Conservation (phyloP, 2,888 invertebrate genomes). For the Tenthredo distinguenda region DNA sequence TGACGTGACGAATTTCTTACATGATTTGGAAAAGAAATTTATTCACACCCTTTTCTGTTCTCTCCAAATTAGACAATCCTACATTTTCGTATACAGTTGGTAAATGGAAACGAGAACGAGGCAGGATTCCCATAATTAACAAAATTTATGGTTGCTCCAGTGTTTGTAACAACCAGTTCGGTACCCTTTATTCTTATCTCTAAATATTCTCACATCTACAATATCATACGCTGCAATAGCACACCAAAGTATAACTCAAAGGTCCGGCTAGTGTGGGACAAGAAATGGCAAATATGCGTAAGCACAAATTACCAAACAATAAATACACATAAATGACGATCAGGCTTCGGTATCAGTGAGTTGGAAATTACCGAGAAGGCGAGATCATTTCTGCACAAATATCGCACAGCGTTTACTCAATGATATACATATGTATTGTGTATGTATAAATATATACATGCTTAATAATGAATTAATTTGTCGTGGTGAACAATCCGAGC, state of each 20-base stretch:
- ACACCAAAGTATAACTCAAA: neutral
- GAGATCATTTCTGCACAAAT: neutral
- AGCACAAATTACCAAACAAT: neutral
- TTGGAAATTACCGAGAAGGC: neutral
- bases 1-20: neutral
- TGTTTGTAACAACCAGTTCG: constrained; percentile 40
- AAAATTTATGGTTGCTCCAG: constrained; percentile 17
- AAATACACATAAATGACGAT: neutral
- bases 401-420: neutral
- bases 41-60: neutral
- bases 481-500: neutral
- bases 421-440: neutral
- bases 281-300: neutral
- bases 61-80: constrained; percentile 38
- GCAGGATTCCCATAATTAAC: constrained; percentile 29
- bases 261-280: neutral
- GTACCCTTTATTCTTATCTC: neutral
- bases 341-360: neutral
- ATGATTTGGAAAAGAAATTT: neutral
- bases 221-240: neutral
- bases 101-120: neutral
- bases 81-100: constrained; percentile 38
- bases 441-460: neutral
- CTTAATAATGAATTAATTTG: neutral
- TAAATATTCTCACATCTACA: neutral